Evolutionary conservation across 1,140 invertebrate species (phyloP).

Genomic region (Hypothenemus hampei): DNA sequence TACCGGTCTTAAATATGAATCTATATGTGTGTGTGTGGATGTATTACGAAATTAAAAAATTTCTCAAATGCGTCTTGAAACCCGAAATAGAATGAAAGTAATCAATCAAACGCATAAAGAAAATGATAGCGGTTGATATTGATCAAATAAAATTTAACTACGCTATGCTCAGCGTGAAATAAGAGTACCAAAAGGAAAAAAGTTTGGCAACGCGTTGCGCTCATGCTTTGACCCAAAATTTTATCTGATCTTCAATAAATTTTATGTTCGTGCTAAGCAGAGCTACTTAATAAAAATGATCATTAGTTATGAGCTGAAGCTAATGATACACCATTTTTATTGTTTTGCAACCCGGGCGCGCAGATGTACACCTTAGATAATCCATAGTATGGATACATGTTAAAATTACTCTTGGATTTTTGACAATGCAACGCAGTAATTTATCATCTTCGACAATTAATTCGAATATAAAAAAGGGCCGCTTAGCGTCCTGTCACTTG

Average conservation of each 20-base stretch:
- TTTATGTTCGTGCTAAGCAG: constrained; percentile 18
- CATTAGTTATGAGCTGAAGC: constrained; percentile 19
- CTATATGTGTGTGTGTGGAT: too few species aligned
- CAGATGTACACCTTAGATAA: constrained; percentile 12
- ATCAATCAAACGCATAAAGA: background rate
- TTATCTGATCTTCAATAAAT: constrained; percentile 24
- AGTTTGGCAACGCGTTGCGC: constrained; percentile 15
- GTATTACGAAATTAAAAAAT: too few species aligned
- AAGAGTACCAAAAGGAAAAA: background rate
- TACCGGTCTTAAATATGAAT: too few species aligned
- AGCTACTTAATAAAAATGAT: constrained; percentile 23
- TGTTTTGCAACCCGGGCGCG: constrained; percentile 15
- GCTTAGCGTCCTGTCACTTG: too few species aligned
- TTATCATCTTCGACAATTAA: too few species aligned
- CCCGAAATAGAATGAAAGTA: too few species aligned
- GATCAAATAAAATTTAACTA: constrained; percentile 10
- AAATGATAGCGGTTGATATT: constrained; percentile 6
- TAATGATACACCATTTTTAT: constrained; percentile 22
- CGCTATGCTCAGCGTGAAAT: constrained; percentile 9
- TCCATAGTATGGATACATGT: background rate
- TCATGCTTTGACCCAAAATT: constrained; percentile 13
- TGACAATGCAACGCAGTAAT: too few species aligned
- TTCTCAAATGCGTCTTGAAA: too few species aligned
- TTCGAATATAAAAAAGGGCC: too few species aligned
- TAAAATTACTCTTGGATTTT: constrained; percentile 6